Evolutionary conservation across 2,888 invertebrate species (phyloP).

Genomic region (Bugulina stolonifera): DNA sequence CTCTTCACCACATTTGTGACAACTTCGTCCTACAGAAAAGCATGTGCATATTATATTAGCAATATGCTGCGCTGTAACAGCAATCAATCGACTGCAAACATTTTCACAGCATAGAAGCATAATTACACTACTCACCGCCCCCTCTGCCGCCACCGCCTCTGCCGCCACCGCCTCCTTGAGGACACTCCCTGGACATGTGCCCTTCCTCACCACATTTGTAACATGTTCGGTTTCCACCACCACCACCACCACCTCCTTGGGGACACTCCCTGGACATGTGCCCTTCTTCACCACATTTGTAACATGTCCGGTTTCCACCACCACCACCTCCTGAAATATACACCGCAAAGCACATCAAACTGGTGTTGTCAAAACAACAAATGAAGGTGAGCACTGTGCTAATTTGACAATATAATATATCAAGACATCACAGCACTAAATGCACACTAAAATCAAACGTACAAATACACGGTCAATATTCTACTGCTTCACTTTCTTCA

Average conservation of each 20-base stretch:
- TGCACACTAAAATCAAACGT: too few relatives aligned
- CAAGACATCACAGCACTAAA: too few relatives aligned
- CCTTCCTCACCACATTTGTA: constrained; percentile 43
- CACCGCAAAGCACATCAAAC: too few relatives aligned
- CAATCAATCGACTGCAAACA: too few relatives aligned
- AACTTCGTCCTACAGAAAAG: constrained; percentile 33
- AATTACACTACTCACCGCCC: background rate
- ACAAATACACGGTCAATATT: too few relatives aligned
- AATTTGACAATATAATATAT: too few relatives aligned
- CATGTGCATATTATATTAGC: too few relatives aligned
- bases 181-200: constrained; percentile 36
- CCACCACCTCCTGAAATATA: background rate
- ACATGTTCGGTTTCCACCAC: constrained; percentile 33
- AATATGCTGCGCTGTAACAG: too few relatives aligned
- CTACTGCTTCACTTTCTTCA: too few relatives aligned
- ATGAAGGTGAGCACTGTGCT: too few relatives aligned
- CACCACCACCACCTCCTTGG: constrained; percentile 31
- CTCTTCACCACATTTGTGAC: constrained; percentile 42
- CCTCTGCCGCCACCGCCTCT: background rate
- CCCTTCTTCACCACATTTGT: constrained; percentile 42
- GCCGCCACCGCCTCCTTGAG: constrained; percentile 30
- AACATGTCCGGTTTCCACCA: constrained; percentile 33
- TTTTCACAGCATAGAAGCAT: background rate
- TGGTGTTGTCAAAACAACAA: too few relatives aligned
- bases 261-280: constrained; percentile 38